Evolutionary conservation across 2,797 vertebrate genomes (phyloP).

Genomic region (Zenarchopterus dispar): DNA sequence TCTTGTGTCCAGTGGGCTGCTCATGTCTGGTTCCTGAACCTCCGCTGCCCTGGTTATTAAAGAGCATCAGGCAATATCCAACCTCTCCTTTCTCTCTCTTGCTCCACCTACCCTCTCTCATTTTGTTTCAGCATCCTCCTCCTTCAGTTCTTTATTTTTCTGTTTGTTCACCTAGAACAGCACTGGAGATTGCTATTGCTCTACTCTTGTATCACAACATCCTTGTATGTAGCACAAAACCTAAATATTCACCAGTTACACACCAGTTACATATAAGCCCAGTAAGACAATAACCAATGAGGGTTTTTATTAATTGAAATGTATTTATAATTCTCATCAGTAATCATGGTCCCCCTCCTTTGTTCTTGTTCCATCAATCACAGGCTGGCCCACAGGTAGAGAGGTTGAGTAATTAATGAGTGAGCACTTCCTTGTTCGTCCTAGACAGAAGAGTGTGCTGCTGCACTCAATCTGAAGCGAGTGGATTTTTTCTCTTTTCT

Average conservation of each 20-base stretch:
- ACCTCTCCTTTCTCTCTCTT: conserved; percentile 50
- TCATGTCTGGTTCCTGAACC: conserved; percentile 78
- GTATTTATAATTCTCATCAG: conserved; percentile 76
- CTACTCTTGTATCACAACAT: conserved; percentile 17
- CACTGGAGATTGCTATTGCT: conserved; percentile 48
- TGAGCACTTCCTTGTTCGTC: conserved; percentile 57
- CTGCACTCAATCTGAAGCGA: conserved; percentile 19
- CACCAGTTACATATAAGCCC: conserved; percentile 36
- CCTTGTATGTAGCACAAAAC: conserved; percentile 8
- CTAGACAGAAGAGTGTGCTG: conserved; percentile 38
- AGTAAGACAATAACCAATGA: conserved; percentile 51
- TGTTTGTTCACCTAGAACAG: conserved; percentile 59
- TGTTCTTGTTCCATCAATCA: conserved; percentile 71
- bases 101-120: conserved; percentile 40
- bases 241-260: conserved; percentile 19
- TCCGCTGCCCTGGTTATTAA: conserved; percentile 80
- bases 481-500: conserved; percentile 18
- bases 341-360: conserved; percentile 59
- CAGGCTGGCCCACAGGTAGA: conserved; percentile 67
- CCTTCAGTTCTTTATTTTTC: conserved; percentile 44
- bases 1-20: conserved; percentile 73
- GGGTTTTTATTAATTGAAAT: conserved; percentile 65
- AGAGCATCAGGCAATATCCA: conserved; percentile 67
- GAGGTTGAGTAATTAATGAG: conserved; percentile 73
- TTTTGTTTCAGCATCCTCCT: conserved; percentile 50